These are phyloP conservation scores for Bubo bubo DNA, from an alignment of 2,113 vertebrate genomes.

Conservation along the genomic window DNA sequence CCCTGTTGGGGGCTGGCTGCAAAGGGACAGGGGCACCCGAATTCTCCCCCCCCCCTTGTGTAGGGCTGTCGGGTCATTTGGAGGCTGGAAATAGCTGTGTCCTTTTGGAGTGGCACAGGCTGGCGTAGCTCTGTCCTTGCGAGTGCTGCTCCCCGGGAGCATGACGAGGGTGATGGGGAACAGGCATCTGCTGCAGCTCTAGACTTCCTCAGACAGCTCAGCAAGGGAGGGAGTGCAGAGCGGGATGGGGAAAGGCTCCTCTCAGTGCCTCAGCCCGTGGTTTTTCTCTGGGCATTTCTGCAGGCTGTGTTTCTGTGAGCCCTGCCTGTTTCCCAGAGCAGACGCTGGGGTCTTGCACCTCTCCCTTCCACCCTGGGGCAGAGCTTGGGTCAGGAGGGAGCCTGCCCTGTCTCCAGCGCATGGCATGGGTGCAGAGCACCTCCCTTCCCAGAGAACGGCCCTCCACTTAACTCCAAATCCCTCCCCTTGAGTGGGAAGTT, in stretches of 20 bases:
- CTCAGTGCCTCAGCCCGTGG: neutral
- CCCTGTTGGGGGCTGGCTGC: neutral
- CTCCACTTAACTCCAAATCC: neutral
- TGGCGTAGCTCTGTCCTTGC: neutral
- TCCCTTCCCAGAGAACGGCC: neutral
- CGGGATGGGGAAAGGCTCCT: neutral
- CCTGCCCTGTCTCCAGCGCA: neutral
- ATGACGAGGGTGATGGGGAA: neutral
- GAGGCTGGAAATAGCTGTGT: neutral
- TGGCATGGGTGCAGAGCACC: neutral
- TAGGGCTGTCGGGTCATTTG: neutral
- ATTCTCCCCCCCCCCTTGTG: accelerated
- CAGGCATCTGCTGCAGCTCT: neutral
- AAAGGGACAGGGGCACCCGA: neutral
- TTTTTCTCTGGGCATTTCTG: neutral
- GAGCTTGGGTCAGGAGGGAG: neutral
- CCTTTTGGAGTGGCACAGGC: neutral
- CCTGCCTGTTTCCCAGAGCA: neutral
- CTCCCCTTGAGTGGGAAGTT: constrained; percentile 4
- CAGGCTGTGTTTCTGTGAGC: neutral
- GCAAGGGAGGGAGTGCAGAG: neutral
- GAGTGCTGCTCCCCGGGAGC: neutral
- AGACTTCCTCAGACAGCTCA: neutral
- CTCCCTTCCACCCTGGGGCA: neutral
- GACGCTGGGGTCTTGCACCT: neutral